phyloP scores from a whole-genome alignment of 92 coral and sea anemone genomes.

The Porites evermanni region DNA sequence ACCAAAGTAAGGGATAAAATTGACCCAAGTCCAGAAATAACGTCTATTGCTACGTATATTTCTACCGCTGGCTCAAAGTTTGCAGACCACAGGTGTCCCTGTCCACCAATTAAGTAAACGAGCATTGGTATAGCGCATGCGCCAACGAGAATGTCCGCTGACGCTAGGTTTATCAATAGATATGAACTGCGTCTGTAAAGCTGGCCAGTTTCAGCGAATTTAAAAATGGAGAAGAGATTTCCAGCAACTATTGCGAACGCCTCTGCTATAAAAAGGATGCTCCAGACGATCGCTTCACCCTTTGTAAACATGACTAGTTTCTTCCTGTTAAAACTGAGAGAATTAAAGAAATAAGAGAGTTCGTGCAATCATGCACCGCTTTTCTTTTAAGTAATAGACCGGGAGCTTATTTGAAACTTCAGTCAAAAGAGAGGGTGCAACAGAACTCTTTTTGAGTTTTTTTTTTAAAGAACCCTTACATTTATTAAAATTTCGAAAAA shows the following conservation, averaged over 20 bases:
- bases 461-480: no score
- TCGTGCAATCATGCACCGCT: no score
- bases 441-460: no score
- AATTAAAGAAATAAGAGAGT: no score
- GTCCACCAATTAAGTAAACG: conserved; percentile 30
- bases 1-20: conserved; percentile 38
- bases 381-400: no score
- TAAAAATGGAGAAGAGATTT: conserved; percentile 22
- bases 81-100: background rate
- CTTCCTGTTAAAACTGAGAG: background rate
- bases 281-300: conserved; percentile 37
- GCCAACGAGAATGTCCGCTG: conserved; percentile 47
- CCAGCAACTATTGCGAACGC: conserved; percentile 42
- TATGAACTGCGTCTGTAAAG: conserved; percentile 35
- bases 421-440: no score
- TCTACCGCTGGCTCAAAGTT: background rate
- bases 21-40: conserved; percentile 39
- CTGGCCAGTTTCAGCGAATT: conserved; percentile 35
- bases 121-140: conserved; percentile 37
- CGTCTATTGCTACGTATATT: conserved; percentile 17
- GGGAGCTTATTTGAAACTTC: no score
- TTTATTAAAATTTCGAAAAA: no score
- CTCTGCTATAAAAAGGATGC: conserved; percentile 14
- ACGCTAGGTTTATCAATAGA: conserved; percentile 39
- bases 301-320: background rate